Base-by-base conservation (phyloP, 2,113 vertebrate genomes). In the Epinephelus lanceolatus region DNA sequence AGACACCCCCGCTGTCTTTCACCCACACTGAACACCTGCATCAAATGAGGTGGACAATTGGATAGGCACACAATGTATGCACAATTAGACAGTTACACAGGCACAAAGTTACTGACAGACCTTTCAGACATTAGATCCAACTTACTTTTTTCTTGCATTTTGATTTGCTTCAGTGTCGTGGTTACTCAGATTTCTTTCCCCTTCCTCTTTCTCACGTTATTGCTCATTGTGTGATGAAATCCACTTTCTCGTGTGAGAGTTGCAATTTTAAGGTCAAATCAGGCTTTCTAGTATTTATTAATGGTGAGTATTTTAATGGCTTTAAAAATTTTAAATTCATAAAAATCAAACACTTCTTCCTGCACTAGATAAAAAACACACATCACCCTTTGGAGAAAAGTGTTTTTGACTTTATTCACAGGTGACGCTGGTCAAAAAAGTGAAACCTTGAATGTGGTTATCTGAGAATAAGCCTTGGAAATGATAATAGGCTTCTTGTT, bases 11-110 rank as follows among this genome's bases (percentile, higher is more conserved):
- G 89, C 88, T 89, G 90, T 82, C 83, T 78, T 63, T 88, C 90
- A 90, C 90, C 90, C 90, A 91, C 92, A 90, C 83, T 62, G 72
- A 88, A 88, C 92, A 94, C 92, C 93, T 93, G 92, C 89, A 88
- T 86, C 76, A 92, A 94, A 92, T 93, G 91, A 94, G 84, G 86
- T 92, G 87, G 92, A 94, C 92, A 90, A 93, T 90, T 86, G 80
- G 83, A 80, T 86, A 78, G 85, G 66, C 71, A 63, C 86, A 95
- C 87, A 93, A 92, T 90, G 87, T 85, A 89, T 90, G 92, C 91
- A 89, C 89, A 93, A 92, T 93, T 92, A 93, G 74, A 91, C 85
- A 30, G 78, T 80, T 79, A 76, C 23, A 78, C 68, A 82, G 76
- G 80, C 80, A 84, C 79, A 84, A 80, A 78, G 59, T 85, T 65